Conservation (phyloP, 2,888 invertebrate species). For the Platycnemis pennipes region DNA sequence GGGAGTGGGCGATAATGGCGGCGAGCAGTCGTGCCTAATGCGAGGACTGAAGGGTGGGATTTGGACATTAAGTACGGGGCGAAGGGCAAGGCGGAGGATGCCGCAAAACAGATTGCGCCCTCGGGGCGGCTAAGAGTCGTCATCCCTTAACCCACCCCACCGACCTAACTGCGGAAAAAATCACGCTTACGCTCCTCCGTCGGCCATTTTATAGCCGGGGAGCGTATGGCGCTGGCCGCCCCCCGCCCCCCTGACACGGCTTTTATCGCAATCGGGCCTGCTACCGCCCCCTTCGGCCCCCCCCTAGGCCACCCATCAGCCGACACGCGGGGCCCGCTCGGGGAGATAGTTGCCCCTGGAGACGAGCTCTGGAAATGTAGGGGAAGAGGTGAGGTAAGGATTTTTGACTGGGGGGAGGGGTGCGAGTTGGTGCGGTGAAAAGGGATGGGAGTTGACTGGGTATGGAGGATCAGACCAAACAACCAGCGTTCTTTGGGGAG, state of each 20-base stretch:
- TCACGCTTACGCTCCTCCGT: background rate
- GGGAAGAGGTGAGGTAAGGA: background rate
- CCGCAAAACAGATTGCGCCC: background rate
- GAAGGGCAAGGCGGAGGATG: background rate
- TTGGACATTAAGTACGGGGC: background rate
- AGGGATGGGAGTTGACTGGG: background rate
- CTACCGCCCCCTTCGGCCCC: background rate
- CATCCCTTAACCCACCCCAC: background rate
- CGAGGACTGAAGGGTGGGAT: background rate
- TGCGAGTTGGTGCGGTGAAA: background rate
- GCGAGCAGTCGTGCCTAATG: background rate
- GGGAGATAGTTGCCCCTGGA: slow-evolving; percentile 53
- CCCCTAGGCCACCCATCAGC: background rate
- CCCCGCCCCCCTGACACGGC: background rate
- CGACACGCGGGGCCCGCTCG: background rate
- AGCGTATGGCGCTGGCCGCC: slow-evolving; percentile 37
- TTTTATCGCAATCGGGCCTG: slow-evolving; percentile 35
- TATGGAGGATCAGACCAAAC: background rate
- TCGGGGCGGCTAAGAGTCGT: background rate
- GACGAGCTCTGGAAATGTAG: no score
- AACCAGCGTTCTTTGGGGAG: background rate
- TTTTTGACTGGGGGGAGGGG: background rate
- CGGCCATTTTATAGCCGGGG: slow-evolving; percentile 49
- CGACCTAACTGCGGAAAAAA: background rate
- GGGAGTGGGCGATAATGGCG: background rate